Evolutionary conservation across 2,888 invertebrate species (phyloP), one percentile per base, ranked within the genome.

Genomic region (Arctia plantaginis): DNA sequence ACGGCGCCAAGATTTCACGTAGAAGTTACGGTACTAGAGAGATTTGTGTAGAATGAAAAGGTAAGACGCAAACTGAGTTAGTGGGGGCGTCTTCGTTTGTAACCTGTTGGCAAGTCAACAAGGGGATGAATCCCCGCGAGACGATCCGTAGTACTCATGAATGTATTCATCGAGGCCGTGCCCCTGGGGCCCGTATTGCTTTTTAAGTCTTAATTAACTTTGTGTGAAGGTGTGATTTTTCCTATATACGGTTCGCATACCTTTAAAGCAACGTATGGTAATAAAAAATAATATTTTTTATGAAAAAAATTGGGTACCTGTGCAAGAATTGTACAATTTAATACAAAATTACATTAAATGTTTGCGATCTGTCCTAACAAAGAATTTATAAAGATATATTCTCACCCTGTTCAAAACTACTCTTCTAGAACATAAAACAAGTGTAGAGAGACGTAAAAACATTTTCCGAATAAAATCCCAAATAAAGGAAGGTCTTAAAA

Each of bases 51-150:
- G 51, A 76, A 69, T 77, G 70, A 72, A 78, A 74, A 76, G 77
- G 76, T 77, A 82, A 82, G 82, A 72, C 74, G 75, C 73, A 80
- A 84, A 79, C 75, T 51, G 72, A 76, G 77, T 82, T 82, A 79
- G 66, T 79, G 69, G 80, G 79, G 65, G 76, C 80, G 77, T 72
- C 55, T 70, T 76, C 78, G 79, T 80, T 82, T 82, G 73, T 85
- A 83, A 82, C 83, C 84, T 85, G 85, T 85, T 83, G 84, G 85
- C 74, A 81, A 82, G 77, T 82, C 80, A 78, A 81, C 82, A 77
- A 77, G 73, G 78, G 41, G 55, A 75, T 72, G 76, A 67, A 77
- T 73, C 68, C 84, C 78, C 81, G 76, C 74, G 82, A 80, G 83
- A 77, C 75, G 71, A 82, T 76, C 64, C 77, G 79, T 78, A 81